These are phyloP conservation scores for Hycleus phaleratus DNA, from an alignment of 1,140 invertebrate species.

Conservation along the genomic window DNA sequence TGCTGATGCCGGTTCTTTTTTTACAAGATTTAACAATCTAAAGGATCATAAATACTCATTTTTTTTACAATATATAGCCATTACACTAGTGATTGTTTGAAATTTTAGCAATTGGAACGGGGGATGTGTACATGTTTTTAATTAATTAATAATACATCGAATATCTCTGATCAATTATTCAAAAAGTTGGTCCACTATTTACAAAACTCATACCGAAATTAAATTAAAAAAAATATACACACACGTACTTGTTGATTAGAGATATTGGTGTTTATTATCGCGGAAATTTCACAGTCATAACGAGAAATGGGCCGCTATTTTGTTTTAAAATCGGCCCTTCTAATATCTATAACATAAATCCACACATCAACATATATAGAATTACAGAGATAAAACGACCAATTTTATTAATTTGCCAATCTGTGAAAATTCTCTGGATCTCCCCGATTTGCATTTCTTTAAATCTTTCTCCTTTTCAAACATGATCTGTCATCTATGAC, in stretches of 20 bases:
- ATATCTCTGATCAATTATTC: no score
- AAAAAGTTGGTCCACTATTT: slow-evolving; percentile 38
- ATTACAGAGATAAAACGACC: background rate
- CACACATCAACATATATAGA: slow-evolving; percentile 16
- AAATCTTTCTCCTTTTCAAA: no score
- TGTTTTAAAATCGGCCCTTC: background rate
- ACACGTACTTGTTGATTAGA: no score
- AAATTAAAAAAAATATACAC: no score
- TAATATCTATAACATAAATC: slow-evolving; percentile 18
- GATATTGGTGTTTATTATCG: no score
- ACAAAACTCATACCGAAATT: slow-evolving; percentile 18
- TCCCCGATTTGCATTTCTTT: no score
- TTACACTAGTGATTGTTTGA: slow-evolving; percentile 42
- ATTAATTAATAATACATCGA: no score
- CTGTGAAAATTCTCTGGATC: no score
- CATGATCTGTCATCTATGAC: no score
- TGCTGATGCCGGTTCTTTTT: slow-evolving; percentile 34
- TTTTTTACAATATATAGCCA: slow-evolving; percentile 26
- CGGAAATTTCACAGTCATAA: no score
- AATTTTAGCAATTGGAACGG: slow-evolving; percentile 29
- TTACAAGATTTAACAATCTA: slow-evolving; percentile 6
- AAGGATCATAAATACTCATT: slow-evolving; percentile 34
- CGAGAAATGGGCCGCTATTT: background rate
- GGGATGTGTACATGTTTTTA: background rate
- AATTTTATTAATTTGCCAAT: no score